phyloP scores from a whole-genome alignment of 2,888 invertebrate species.

The Brachynemurus nebulosus region DNA sequence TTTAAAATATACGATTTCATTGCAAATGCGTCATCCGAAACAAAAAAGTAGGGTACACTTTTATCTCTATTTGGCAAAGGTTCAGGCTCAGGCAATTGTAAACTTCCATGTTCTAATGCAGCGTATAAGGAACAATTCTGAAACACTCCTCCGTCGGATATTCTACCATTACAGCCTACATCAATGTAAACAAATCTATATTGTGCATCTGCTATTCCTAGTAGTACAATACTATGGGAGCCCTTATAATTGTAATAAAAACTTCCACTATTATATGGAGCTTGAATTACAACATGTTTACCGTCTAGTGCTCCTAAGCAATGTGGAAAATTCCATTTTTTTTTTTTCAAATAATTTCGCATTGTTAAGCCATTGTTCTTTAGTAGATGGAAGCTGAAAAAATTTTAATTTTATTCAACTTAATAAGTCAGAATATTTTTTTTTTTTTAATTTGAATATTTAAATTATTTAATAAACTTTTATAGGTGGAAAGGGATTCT shows the following conservation, averaged over 20 bases:
- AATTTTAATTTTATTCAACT: no score
- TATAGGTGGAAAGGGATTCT: no score
- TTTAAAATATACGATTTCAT: background rate
- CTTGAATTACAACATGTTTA: conserved; percentile 19
- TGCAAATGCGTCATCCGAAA: background rate
- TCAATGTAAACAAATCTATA: conserved; percentile 21
- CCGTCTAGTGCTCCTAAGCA: conserved; percentile 15
- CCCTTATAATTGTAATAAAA: conserved; percentile 21
- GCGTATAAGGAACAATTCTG: conserved; percentile 16
- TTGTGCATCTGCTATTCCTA: conserved; percentile 20
- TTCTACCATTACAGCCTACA: conserved; percentile 20
- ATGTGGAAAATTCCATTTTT: conserved; percentile 20
- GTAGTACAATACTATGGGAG: conserved; percentile 19
- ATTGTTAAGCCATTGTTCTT: conserved; percentile 12
- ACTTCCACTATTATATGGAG: conserved; percentile 18
- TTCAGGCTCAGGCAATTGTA: conserved; percentile 20
- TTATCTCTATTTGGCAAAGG: conserved; percentile 16
- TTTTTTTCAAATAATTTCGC: conserved; percentile 13
- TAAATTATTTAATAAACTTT: no score
- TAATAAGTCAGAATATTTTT: no score
- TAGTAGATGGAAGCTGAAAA: conserved; percentile 13
- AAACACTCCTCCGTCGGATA: conserved; percentile 21
- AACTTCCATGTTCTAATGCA: conserved; percentile 15
- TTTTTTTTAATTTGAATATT: no score
- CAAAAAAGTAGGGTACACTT: conserved; percentile 14